phyloP scores from a whole-genome alignment of 2,113 vertebrate genomes.

The Perca flavescens region DNA sequence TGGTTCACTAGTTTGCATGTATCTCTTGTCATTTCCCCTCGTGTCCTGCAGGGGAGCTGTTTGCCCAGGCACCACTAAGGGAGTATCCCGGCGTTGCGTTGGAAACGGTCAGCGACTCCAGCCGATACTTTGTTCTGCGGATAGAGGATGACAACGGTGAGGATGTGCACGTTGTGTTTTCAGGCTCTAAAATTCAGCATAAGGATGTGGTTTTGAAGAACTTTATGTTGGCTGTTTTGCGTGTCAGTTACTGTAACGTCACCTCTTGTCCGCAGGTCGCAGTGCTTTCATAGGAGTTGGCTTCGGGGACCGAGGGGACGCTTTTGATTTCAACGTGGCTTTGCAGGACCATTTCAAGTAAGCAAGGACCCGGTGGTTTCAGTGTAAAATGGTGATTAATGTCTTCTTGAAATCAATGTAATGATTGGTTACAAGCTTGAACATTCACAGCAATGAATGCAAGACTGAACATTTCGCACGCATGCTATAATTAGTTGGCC shows the following conservation, averaged over 20 bases:
- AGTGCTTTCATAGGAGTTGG: constrained; percentile 97
- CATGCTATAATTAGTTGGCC: neutral
- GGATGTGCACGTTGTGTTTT: constrained; percentile 16
- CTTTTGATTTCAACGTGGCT: constrained; percentile 97
- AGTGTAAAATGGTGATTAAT: neutral
- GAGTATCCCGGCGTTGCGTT: constrained; percentile 90
- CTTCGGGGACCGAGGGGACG: constrained; percentile 93
- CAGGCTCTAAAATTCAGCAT: neutral
- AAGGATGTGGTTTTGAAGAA: neutral
- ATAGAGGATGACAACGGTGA: constrained; percentile 94
- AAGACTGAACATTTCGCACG: neutral
- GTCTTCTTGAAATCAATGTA: neutral
- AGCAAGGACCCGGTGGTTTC: neutral
- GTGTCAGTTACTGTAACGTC: neutral
- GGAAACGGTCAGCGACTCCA: constrained; percentile 93
- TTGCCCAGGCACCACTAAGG: constrained; percentile 91
- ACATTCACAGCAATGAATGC: neutral
- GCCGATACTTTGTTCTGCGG: constrained; percentile 92
- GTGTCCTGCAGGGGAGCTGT: constrained; percentile 88
- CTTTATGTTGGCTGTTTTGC: rapidly evolving
- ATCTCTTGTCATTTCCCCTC: neutral
- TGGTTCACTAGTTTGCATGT: neutral
- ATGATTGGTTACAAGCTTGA: neutral
- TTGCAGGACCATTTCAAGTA: constrained; percentile 98
- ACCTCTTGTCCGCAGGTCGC: constrained; percentile 83